Conservation (phyloP, 2,888 invertebrate species). For the Didymodactylos carnosus region DNA sequence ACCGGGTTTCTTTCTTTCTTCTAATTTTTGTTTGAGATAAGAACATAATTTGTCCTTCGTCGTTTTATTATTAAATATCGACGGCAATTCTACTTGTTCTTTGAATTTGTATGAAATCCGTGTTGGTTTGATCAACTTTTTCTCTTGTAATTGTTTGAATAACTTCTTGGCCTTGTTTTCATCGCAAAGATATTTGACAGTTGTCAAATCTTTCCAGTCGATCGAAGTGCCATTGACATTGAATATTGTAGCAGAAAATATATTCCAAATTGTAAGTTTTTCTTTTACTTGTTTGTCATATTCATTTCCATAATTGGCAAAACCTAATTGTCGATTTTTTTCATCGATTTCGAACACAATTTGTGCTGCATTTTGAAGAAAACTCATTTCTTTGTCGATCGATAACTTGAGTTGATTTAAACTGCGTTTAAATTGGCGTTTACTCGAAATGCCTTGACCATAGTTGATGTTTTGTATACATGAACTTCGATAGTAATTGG, state of each 20-base stretch:
- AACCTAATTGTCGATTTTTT: background rate
- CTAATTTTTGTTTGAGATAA: background rate
- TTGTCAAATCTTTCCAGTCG: background rate
- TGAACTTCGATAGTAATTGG: background rate
- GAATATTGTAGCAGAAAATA: background rate
- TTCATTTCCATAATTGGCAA: background rate
- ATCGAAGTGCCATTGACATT: background rate
- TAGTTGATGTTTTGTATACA: background rate
- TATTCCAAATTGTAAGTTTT: background rate
- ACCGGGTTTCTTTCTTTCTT: background rate
- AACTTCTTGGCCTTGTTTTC: background rate
- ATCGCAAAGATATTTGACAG: background rate
- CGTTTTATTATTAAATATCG: background rate
- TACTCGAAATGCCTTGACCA: background rate
- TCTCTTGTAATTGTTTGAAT: background rate
- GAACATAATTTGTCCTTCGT: background rate
- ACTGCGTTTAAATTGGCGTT: background rate
- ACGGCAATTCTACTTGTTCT: background rate
- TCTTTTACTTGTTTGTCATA: background rate
- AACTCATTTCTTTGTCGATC: background rate
- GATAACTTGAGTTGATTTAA: background rate
- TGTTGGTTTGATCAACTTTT: background rate
- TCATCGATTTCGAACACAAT: background rate
- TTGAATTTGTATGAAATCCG: background rate
- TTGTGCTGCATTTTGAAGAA: background rate